phyloP scores from a whole-genome alignment of 2,113 vertebrate species.

The Pteropus alecto region DNA sequence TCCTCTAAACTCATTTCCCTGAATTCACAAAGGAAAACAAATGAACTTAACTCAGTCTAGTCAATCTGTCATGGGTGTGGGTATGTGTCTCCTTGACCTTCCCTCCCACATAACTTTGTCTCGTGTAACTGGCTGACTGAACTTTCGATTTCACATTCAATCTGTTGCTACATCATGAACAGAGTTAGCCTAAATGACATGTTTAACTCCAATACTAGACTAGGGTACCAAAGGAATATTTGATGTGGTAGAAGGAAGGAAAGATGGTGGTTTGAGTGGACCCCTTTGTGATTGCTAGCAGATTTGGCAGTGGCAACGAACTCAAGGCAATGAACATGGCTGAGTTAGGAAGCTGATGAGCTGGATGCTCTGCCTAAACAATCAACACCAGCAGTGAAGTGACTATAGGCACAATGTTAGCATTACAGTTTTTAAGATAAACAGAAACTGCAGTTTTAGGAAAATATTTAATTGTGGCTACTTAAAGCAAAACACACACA shows the following conservation, averaged over 20 bases:
- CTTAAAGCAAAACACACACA: not conserved
- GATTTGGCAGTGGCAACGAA: not conserved
- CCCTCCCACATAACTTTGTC: not conserved
- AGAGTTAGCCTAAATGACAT: not conserved
- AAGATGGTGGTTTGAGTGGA: not conserved
- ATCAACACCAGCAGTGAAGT: not conserved
- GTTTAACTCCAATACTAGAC: not conserved
- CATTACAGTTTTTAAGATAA: not conserved
- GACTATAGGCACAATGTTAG: not conserved
- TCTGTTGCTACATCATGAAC: not conserved
- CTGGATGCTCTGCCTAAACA: not conserved
- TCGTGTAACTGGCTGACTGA: not conserved
- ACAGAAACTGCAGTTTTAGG: not conserved
- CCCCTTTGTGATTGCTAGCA: not conserved
- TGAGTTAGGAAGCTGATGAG: not conserved
- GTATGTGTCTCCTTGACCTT: not conserved
- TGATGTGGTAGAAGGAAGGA: not conserved
- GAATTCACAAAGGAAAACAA: not conserved
- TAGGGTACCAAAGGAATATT: not conserved
- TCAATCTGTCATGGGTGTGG: not conserved
- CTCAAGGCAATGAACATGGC: not conserved
- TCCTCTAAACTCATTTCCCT: not conserved
- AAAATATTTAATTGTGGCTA: not conserved
- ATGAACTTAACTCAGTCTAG: not conserved
- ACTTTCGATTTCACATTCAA: not conserved